Percentiles rank a stretch among this genome's conserved stretches.
Evolutionary conservation across 2,113 vertebrate genomes (phyloP).

Genomic region (Catharus bicknelli): DNA sequence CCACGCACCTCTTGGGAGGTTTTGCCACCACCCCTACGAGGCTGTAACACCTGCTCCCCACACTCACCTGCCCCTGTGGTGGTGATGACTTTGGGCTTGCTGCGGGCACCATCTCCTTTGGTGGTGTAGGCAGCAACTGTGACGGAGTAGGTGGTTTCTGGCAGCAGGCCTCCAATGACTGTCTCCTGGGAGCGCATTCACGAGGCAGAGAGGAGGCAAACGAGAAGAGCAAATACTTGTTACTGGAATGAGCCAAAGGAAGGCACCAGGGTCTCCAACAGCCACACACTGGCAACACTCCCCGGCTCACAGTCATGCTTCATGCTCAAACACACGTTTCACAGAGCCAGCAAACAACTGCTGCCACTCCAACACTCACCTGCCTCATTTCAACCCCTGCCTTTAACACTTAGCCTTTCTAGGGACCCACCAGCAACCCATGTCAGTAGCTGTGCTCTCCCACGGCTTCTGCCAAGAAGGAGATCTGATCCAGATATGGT

Average conservation of each 20-base stretch:
- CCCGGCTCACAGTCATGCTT: neutral
- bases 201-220: constrained; percentile 27
- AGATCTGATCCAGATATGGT: neutral
- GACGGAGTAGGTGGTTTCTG: constrained; percentile 92
- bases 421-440: neutral
- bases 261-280: neutral
- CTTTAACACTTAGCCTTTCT: neutral
- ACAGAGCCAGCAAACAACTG: neutral
- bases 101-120: constrained; percentile 92
- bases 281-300: neutral
- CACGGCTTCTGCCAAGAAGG: neutral
- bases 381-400: neutral
- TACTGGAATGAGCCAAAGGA: constrained; percentile 39
- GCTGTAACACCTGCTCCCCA: neutral
- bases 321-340: neutral
- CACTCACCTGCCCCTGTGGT: constrained; percentile 91
- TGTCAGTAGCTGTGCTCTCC: neutral
- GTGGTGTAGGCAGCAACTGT: constrained; percentile 93
- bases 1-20: neutral
- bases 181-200: constrained; percentile 78
- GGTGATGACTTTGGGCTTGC: constrained; percentile 90
- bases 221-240: constrained; percentile 4
- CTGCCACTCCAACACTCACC: neutral
- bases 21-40: neutral
- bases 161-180: constrained; percentile 84